A percentile compares a stretch with the other conserved stretches of the same genome.
Evolutionary conservation across 2,888 invertebrate species (phyloP).

Genomic region (Sminthurides aquaticus): DNA sequence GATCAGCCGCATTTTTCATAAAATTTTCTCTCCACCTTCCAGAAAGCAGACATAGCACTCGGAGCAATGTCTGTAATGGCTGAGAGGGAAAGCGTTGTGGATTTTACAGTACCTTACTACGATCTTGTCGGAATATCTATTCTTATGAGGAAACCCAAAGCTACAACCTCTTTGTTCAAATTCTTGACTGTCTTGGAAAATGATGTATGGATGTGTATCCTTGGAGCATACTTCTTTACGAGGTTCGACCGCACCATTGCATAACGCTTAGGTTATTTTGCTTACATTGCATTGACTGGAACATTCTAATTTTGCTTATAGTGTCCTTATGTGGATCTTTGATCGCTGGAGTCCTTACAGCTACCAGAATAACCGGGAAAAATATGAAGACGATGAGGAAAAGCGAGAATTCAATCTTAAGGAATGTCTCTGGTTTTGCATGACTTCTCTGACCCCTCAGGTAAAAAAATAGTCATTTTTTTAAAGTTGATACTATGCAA

Average conservation of each 20-base stretch:
- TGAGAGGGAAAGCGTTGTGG: slow-evolving; percentile 83
- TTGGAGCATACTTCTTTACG: slow-evolving; percentile 90
- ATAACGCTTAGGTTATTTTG: background rate
- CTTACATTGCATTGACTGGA: too few relatives aligned
- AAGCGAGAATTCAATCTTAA: slow-evolving; percentile 89
- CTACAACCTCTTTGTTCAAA: slow-evolving; percentile 88
- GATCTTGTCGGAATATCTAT: slow-evolving; percentile 96
- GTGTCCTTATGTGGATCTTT: slow-evolving; percentile 90
- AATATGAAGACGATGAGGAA: slow-evolving; percentile 86
- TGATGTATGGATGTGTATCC: slow-evolving; percentile 93
- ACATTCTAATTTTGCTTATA: slow-evolving; percentile 46
- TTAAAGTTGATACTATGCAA: too few relatives aligned
- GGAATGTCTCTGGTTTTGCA: slow-evolving; percentile 97
- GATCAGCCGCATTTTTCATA: background rate
- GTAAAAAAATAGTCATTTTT: slow-evolving; percentile 45
- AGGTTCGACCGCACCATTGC: slow-evolving; percentile 51
- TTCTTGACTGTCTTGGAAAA: slow-evolving; percentile 92
- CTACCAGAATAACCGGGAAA: slow-evolving; percentile 86
- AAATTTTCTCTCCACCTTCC: slow-evolving; percentile 21
- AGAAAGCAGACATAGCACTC: slow-evolving; percentile 84
- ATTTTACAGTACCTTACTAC: slow-evolving; percentile 97
- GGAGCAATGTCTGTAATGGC: slow-evolving; percentile 95
- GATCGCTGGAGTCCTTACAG: slow-evolving; percentile 97
- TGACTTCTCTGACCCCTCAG: slow-evolving; percentile 93
- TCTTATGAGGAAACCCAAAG: slow-evolving; percentile 81